Percentiles rank a stretch among this genome's conserved stretches.
phyloP scores from a whole-genome alignment of 2,888 invertebrate genomes.

The Mythimna impura region DNA sequence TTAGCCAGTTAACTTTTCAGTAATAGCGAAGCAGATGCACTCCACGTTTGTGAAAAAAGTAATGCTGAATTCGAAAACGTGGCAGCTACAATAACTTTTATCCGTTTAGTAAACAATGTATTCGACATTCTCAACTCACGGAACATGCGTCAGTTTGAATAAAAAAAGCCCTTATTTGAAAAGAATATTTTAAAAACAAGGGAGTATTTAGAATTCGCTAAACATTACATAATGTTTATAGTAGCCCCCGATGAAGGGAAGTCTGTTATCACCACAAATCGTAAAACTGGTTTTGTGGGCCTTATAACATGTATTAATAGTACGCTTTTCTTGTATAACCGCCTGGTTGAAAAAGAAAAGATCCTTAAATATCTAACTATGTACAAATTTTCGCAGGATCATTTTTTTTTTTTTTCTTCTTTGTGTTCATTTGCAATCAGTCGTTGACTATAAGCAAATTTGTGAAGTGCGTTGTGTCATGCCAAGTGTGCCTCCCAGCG shows the following conservation, averaged over 20 bases:
- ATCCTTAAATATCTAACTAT: slow-evolving; percentile 10
- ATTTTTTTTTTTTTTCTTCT: no score
- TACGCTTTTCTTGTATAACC: slow-evolving; percentile 12
- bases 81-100: slow-evolving; percentile 10
- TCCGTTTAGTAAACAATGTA: slow-evolving; percentile 11
- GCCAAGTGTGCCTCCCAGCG: no score
- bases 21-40: slow-evolving; percentile 4
- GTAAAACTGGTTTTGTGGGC: no score
- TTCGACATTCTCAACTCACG: slow-evolving; percentile 12
- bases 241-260: slow-evolving; percentile 6
- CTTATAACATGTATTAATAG: slow-evolving; percentile 16
- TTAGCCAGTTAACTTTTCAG: slow-evolving; percentile 14
- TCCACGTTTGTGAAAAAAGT: background rate
- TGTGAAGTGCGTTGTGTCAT: no score
- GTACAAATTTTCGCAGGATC: slow-evolving; percentile 26
- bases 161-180: slow-evolving; percentile 28
- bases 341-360: slow-evolving; percentile 22
- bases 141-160: slow-evolving; percentile 12
- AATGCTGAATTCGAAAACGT: slow-evolving; percentile 6
- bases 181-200: slow-evolving; percentile 22
- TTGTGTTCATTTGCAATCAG: no score
- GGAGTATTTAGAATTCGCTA: slow-evolving; percentile 21
- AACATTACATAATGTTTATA: slow-evolving; percentile 8
- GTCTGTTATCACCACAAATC: background rate
- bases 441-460: no score